Percentiles rank a stretch among this genome's conserved stretches.
phyloP scores from a whole-genome alignment of 2,113 vertebrate species.

The Ammodramus savannarum region DNA sequence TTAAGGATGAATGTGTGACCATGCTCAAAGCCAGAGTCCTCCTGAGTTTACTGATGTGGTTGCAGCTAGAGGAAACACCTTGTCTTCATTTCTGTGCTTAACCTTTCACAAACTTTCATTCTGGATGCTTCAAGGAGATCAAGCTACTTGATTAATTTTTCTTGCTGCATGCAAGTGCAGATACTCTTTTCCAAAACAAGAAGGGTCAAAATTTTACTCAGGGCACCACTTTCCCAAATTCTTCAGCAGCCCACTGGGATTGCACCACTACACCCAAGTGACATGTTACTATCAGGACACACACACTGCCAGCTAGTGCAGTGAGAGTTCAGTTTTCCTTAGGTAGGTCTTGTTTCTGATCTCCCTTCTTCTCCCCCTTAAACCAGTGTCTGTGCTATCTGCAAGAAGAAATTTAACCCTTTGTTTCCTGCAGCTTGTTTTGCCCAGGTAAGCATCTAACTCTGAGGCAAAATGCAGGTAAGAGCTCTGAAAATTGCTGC shows the following conservation, averaged over 20 bases:
- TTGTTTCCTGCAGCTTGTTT: neutral
- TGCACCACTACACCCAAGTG: neutral
- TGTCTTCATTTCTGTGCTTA: neutral
- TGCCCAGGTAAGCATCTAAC: neutral
- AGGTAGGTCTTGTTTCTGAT: neutral
- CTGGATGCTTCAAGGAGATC: neutral
- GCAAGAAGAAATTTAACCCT: neutral
- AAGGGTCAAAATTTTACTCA: neutral
- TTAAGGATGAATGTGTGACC: neutral
- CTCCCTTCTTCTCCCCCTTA: rapidly evolving
- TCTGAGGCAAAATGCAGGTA: neutral
- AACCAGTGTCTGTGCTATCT: neutral
- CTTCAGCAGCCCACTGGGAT: neutral
- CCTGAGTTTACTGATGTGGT: neutral
- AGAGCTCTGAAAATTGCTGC: neutral
- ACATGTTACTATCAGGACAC: neutral
- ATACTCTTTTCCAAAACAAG: neutral
- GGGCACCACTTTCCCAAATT: neutral
- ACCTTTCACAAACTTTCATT: neutral
- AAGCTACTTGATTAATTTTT: neutral
- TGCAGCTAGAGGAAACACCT: rapidly evolving
- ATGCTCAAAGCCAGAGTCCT: neutral
- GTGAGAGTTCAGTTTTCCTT: neutral
- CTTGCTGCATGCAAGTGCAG: neutral
- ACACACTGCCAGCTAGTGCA: neutral